A percentile compares a stretch with the other conserved stretches of the same genome.
Conservation (phyloP, 1,140 invertebrate species). For the Orchestia grillus region DNA sequence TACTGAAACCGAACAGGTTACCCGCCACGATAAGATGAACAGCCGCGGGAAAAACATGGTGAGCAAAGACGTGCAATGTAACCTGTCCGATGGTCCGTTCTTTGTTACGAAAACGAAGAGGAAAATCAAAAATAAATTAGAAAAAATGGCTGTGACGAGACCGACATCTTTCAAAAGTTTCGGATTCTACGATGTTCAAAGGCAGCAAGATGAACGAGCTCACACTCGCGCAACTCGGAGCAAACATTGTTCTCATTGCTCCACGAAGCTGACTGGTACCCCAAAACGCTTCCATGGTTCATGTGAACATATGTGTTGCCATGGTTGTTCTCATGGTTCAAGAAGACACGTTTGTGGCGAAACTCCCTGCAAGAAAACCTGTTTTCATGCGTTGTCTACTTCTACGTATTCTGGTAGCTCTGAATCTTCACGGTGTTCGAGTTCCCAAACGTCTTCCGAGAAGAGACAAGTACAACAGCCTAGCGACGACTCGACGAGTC, state of each 20-base stretch:
- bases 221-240: too few relatives aligned
- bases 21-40: background rate
- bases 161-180: background rate
- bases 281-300: too few relatives aligned
- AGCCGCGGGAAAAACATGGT: background rate
- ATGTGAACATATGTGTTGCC: background rate
- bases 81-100: background rate
- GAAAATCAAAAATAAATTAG: slow-evolving; percentile 18
- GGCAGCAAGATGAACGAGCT: background rate
- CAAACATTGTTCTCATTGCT: background rate
- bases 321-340: background rate
- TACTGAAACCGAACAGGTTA: background rate
- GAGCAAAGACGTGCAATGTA: background rate
- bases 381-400: background rate
- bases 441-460: background rate
- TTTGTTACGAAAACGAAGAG: background rate
- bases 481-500: background rate
- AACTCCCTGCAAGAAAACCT: background rate
- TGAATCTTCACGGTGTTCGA: background rate
- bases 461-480: background rate
- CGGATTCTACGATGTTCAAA: background rate
- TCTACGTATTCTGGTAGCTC: background rate
- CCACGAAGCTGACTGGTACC: background rate
- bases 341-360: background rate
- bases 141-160: background rate